These are phyloP conservation scores for Pomatostomus ruficeps DNA, from an alignment of 2,113 vertebrate genomes.

Conservation along the genomic window DNA sequence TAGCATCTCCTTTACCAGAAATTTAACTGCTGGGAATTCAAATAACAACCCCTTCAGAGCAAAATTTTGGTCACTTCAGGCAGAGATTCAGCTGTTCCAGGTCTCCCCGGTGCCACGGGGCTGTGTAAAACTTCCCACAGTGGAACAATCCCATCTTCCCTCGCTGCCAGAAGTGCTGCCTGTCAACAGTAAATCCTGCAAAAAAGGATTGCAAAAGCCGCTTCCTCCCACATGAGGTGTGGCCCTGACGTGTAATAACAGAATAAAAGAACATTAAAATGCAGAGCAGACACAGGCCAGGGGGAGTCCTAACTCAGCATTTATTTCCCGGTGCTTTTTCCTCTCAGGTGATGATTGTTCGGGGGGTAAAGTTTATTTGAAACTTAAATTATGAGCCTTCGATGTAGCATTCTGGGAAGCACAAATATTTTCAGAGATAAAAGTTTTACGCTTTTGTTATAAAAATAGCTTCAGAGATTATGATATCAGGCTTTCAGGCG, in stretches of 20 bases:
- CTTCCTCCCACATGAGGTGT: slow-evolving; percentile 53
- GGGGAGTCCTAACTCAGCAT: neutral
- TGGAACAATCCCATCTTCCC: neutral
- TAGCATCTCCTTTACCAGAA: neutral
- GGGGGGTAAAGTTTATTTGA: neutral
- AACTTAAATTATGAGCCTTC: neutral
- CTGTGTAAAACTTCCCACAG: neutral
- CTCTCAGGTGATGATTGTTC: neutral
- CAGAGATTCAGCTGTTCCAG: neutral
- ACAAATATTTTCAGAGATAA: neutral
- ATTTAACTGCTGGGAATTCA: neutral
- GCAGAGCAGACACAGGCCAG: neutral
- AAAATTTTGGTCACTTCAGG: neutral
- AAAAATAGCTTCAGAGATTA: neutral
- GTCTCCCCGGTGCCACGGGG: neutral
- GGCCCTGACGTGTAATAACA: slow-evolving; percentile 51
- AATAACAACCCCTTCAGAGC: neutral
- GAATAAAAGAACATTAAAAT: neutral
- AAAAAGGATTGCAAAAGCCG: slow-evolving; percentile 29
- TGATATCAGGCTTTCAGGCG: neutral
- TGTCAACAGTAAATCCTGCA: slow-evolving; percentile 12
- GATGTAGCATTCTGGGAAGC: neutral
- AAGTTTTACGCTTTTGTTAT: neutral
- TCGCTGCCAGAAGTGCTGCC: slow-evolving; percentile 18
- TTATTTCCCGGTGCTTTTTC: neutral